phyloP scores from a whole-genome alignment of 2,797 vertebrate species.

The Zonotrichia albicollis region DNA sequence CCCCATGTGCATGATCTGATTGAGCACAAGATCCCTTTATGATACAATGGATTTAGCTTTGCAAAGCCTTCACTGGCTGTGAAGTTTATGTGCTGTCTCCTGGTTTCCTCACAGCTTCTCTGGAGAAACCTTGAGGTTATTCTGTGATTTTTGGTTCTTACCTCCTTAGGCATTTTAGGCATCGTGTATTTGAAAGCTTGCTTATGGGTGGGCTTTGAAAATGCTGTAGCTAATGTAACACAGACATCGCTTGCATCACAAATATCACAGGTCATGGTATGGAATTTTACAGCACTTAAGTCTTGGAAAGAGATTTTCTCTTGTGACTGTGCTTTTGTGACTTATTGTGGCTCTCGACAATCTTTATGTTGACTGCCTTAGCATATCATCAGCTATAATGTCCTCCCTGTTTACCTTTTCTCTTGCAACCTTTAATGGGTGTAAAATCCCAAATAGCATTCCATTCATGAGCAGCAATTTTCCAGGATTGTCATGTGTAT shows the following conservation, averaged over 20 bases:
- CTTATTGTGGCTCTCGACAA: not conserved
- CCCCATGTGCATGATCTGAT: accelerated
- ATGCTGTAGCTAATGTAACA: not conserved
- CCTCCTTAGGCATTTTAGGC: not conserved
- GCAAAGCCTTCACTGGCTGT: not conserved
- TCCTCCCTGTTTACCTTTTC: not conserved
- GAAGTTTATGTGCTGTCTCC: not conserved
- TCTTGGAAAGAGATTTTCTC: not conserved
- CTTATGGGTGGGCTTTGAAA: not conserved
- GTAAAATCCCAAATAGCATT: not conserved
- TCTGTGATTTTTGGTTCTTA: not conserved
- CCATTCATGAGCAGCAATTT: not conserved
- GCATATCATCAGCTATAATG: not conserved
- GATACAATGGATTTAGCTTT: not conserved
- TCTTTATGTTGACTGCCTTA: not conserved
- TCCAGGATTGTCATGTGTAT: not conserved
- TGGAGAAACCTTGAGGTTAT: not conserved
- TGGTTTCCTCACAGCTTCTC: not conserved
- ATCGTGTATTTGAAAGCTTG: not conserved
- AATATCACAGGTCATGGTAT: not conserved
- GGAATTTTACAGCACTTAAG: not conserved
- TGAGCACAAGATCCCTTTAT: not conserved
- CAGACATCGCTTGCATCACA: accelerated
- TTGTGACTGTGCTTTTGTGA: not conserved
- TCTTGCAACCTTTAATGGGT: not conserved